These are phyloP conservation scores for Cephus cinctus DNA, from an alignment of 1,140 invertebrate genomes.

Conservation along the genomic window DNA sequence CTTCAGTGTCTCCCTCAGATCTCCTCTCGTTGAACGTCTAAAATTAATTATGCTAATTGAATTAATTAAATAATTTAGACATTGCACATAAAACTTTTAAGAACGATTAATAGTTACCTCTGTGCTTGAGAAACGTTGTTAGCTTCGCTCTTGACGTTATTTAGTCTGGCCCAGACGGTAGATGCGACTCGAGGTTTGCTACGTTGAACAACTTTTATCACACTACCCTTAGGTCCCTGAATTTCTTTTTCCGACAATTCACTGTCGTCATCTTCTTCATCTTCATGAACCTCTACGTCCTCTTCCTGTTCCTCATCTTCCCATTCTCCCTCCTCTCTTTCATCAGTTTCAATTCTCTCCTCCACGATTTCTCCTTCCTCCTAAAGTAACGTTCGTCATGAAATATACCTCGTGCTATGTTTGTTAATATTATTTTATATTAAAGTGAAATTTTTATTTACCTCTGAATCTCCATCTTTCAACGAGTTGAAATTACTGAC, in stretches of 20 bases:
- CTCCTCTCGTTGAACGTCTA: constrained; percentile 27
- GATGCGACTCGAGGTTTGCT: constrained; percentile 48
- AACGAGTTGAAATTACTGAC: neutral
- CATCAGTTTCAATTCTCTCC: constrained; percentile 18
- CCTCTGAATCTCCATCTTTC: constrained; percentile 20
- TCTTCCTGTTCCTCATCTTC: constrained; percentile 20
- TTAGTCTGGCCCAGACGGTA: constrained; percentile 63
- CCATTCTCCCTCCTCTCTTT: constrained; percentile 27
- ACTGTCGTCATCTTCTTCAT: constrained; percentile 27
- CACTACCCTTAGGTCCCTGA: constrained; percentile 50
- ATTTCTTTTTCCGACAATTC: constrained; percentile 46
- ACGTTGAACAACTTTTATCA: constrained; percentile 50
- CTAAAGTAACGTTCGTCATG: constrained; percentile 14
- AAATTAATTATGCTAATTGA: constrained; percentile 12
- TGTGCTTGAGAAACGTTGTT: constrained; percentile 21
- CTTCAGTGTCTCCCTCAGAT: constrained; percentile 36
- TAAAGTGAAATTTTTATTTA: constrained; percentile 7
- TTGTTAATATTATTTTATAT: constrained; percentile 4
- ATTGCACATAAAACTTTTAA: neutral
- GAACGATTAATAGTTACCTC: constrained; percentile 24
- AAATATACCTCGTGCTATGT: constrained; percentile 5
- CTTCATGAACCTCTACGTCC: constrained; percentile 12
- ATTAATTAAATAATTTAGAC: neutral
- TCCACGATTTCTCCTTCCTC: too few species aligned
- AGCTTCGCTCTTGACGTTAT: constrained; percentile 34